phyloP scores from a whole-genome alignment of 2,797 vertebrate genomes.

The Sebastes steindachneri region DNA sequence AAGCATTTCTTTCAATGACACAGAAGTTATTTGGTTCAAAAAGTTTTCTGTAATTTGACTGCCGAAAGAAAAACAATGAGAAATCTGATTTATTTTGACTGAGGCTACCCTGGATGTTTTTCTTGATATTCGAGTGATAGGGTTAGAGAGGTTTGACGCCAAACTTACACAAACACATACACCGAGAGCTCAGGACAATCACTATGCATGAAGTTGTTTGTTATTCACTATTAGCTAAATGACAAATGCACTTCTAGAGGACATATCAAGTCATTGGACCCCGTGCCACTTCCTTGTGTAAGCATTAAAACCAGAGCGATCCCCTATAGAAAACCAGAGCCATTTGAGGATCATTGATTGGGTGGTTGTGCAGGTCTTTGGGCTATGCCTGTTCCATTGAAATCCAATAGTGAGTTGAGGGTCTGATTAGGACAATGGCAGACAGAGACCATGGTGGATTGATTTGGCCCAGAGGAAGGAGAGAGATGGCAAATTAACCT shows the following conservation, averaged over 20 bases:
- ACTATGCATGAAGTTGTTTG: conserved; percentile 33
- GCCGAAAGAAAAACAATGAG: conserved; percentile 8
- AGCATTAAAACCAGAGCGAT: conserved; percentile 54
- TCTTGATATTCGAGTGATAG: background rate
- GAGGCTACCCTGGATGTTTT: background rate
- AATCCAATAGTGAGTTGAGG: conserved; percentile 75
- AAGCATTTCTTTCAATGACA: conserved; percentile 9
- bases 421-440: conserved; percentile 78
- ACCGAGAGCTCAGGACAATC: background rate
- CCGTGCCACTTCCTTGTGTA: conserved; percentile 45
- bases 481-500: conserved; percentile 76
- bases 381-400: conserved; percentile 68
- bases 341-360: conserved; percentile 70
- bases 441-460: conserved; percentile 64
- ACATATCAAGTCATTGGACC: conserved; percentile 57
- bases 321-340: conserved; percentile 54
- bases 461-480: conserved; percentile 74
- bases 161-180: conserved; percentile 5
- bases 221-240: conserved; percentile 35
- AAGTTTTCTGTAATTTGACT: conserved; percentile 10
- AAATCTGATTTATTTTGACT: background rate
- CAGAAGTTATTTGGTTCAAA: conserved; percentile 26
- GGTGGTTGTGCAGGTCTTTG: conserved; percentile 65
- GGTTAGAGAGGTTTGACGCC: background rate
- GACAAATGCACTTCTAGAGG: conserved; percentile 64